Base-by-base conservation (phyloP, 2,113 vertebrate species). In the Xiphophorus couchianus region DNA sequence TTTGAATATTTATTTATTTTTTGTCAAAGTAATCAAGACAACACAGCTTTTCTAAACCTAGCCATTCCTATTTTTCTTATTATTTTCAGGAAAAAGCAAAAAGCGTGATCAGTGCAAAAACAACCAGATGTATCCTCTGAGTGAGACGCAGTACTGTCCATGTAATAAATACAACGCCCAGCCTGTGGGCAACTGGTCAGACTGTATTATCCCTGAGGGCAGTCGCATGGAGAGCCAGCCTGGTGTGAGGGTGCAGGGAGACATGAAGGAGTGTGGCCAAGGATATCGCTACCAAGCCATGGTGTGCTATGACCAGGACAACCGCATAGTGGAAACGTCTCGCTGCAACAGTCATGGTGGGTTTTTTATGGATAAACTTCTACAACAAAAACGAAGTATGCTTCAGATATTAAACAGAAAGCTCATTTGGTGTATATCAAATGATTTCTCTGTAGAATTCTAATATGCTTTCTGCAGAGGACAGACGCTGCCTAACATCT, bases 301-400 rank as follows among this genome's bases (percentile, higher is more conserved):
- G 97, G 97, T 95, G 0, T 99, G 98, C 91, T 98, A 99, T 0
- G 96, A 99, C 90, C 98, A 99, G 77, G 97, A 97, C 69, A 96
- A 93, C 73, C 93, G 96, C 12, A 96, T 99, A 0, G 97, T 99
- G 89, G 97, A 98, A 92, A 98, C 97, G 0, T 96, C 96, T 5
- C 94, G 97, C 19, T 99, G 98, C 91, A 99, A 99, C 94, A 99
- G 98, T 84, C 98, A 99, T 0, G 98, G 97, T 98, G 93, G 88
- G 44, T 48, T 12, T 19, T 33, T 5, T 66, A 14, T 66, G 25
- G 29, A 6, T 66, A 11, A 37, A 35, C 2, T 9, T 8, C 11
- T 12, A 25, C 6, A 17, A 58, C 22, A 58, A n/a, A 58, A 58
- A 25, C 9, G n/a, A 25, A 25, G 51, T 3, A 6, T 48, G 17